Base-by-base conservation (phyloP, 2,888 invertebrate species). In the Tineola bisselliella region DNA sequence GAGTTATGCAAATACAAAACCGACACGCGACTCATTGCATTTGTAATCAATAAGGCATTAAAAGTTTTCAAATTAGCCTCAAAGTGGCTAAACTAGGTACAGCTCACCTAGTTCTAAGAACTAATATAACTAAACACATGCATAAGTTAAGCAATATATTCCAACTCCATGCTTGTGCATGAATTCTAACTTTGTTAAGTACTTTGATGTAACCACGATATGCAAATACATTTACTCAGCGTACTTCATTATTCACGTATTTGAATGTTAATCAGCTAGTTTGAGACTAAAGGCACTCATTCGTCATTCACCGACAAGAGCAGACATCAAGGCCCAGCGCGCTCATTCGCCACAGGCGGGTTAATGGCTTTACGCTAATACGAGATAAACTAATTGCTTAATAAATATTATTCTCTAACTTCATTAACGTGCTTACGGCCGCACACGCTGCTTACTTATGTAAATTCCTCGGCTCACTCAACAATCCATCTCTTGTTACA, bases 371-470 rank as follows among this genome's bases (percentile, higher is more conserved):
- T 66, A 67, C 69, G 71, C 71, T 76, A 75, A 74, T 77, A 74
- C 70, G 67, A 77, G 78, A 78, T 80, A 79, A 81, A 78, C 73
- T 77, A 75, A 79, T 79, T 73, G 75, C 73, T 76, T 74, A 75
- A 74, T 76, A 77, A 76, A 76, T 75, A 75, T 75, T 72, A 72
- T 70, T 71, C 70, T 67, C 68, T 72, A 70, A 72, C 72, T 76
- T 74, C 69, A 74, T 76, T 75, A 73, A 66, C 66, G 63, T 66
- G 67, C 63, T 65, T 64, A 65, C 64, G 75, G 70, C 76, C 73
- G 65, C 76, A 75, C 76, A 71, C 69, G 56, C 70, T 63, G 66
- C 60, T 63, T 67, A 69, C 60, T 63, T 67, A 69, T 68, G 66
- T 64, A 66, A 67, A 70, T 68, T 66, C 63, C 63, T 62, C 62